These are phyloP conservation scores for Glyphotaelius pellucidus DNA, from an alignment of 2,888 invertebrate genomes.

Conservation along the genomic window DNA sequence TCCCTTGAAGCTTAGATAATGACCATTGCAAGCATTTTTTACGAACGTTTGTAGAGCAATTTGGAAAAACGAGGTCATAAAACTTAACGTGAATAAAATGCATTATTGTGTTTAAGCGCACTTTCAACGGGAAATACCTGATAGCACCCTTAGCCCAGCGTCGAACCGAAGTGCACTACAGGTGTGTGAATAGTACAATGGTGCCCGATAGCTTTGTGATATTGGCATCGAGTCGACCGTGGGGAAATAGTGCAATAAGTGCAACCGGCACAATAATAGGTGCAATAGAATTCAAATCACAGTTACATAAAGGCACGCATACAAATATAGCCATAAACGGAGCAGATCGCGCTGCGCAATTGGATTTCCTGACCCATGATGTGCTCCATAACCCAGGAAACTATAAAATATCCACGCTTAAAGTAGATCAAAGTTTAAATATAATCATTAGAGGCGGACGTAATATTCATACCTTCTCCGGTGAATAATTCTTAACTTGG, in stretches of 20 bases:
- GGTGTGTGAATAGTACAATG: conserved; percentile 30
- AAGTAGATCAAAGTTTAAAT: conserved; percentile 33
- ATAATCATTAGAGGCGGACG: background rate
- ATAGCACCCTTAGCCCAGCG: background rate
- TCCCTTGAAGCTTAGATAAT: background rate
- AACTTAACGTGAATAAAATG: background rate
- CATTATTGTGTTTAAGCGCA: background rate
- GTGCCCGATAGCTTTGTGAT: background rate
- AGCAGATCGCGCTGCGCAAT: background rate
- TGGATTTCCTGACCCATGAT: conserved; percentile 34
- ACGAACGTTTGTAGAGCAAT: background rate
- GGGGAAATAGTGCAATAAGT: conserved; percentile 17
- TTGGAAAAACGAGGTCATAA: background rate
- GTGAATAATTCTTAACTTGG: background rate
- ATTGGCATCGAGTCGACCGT: conserved; percentile 18
- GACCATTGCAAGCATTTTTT: background rate
- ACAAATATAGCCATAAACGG: conserved; percentile 22
- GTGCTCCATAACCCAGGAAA: background rate
- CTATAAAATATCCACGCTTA: background rate
- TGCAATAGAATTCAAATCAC: conserved; percentile 12
- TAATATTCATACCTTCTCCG: background rate
- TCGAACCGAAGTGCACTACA: conserved; percentile 11
- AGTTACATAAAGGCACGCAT: conserved; percentile 27
- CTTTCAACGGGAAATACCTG: background rate
- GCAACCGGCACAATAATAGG: background rate